Percentiles rank a stretch among this genome's conserved stretches.
phyloP scores from a whole-genome alignment of 2,113 vertebrate species.

The Paramormyrops kingsleyae region DNA sequence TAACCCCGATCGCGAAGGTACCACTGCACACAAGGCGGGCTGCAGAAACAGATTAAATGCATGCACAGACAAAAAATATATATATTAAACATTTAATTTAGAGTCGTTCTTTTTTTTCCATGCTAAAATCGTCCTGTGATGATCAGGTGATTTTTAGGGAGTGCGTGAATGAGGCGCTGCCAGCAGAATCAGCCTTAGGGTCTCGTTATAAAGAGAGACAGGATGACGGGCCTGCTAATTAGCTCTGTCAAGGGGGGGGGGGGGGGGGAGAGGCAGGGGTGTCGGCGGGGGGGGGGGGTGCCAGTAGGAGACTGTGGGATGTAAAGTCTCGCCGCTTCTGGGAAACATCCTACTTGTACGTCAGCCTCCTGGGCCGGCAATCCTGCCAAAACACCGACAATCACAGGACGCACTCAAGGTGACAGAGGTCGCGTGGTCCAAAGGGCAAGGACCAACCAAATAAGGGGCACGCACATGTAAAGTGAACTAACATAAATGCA shows the following conservation, averaged over 20 bases:
- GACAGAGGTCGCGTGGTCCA: neutral
- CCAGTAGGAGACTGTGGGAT: neutral
- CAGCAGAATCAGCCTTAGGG: neutral
- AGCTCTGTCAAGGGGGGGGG: neutral
- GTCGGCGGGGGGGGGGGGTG: neutral
- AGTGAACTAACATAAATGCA: neutral
- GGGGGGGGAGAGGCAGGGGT: neutral
- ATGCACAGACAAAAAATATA: neutral
- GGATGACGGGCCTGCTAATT: neutral
- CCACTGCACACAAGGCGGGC: neutral
- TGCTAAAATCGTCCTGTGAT: slow-evolving; percentile 1
- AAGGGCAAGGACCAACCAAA: neutral
- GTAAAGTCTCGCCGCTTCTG: neutral
- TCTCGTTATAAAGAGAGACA: neutral
- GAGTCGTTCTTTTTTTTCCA: neutral
- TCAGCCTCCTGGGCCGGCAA: neutral
- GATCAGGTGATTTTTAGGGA: slow-evolving; percentile 9
- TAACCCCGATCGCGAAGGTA: neutral
- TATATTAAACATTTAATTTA: neutral
- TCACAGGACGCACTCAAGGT: neutral
- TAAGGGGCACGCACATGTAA: neutral
- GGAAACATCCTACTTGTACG: neutral
- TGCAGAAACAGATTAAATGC: neutral
- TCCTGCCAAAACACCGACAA: neutral
- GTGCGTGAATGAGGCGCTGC: neutral